Evolutionary conservation across 2,113 vertebrate genomes (phyloP), one percentile per base, ranked within the genome.

Genomic region (Periophthalmus modestus): DNA sequence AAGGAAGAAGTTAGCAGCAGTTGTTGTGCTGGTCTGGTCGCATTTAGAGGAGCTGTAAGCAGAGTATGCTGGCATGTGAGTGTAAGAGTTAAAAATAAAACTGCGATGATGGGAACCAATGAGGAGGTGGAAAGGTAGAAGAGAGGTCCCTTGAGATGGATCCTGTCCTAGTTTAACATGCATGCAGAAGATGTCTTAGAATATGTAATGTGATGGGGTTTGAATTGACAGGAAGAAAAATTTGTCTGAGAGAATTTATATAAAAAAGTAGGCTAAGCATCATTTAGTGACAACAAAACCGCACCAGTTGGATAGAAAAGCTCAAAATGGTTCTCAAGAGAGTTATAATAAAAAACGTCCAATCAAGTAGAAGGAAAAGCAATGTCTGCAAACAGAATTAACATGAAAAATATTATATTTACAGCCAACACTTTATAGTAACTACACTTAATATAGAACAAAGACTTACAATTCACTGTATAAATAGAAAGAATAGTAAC

Each of bases 1-100:
- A 68, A 62, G 39, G 50, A 73, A 63, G 15, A 12, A 39, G 52
- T 21, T 55, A 62, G 18, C 39, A 59, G 21, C 57, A 59, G 50
- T n/a, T 19, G 33, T 39, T 39, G 61, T n/a, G 18, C 62, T 9
- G 3, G 34, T 65, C 18, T 65, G 9, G 19, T 65, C 34, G 1
- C 62, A 43, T 10, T 10, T 7, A 50, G 12, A 5, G 23, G 2
- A 68, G 70, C 68, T 61, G 54, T 19, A 67, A 81, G 75, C 75
- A 43, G 73, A 76, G 71, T 58, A 69, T 57, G 79, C 75, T 69
- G 39, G 66, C 74, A 73, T 1, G 28, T 34, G 68, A 67, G 81
- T 58, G 82, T 62, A 46, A 79, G 75, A 72, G 90, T 88, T 91
- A 92, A 91, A 93, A 92, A 92, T 91, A 92, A 89, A 87, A 66